A percentile compares a stretch with the other conserved stretches of the same genome.
phyloP scores from a whole-genome alignment of 2,888 invertebrate species.

The Hypolimnas misippus region DNA sequence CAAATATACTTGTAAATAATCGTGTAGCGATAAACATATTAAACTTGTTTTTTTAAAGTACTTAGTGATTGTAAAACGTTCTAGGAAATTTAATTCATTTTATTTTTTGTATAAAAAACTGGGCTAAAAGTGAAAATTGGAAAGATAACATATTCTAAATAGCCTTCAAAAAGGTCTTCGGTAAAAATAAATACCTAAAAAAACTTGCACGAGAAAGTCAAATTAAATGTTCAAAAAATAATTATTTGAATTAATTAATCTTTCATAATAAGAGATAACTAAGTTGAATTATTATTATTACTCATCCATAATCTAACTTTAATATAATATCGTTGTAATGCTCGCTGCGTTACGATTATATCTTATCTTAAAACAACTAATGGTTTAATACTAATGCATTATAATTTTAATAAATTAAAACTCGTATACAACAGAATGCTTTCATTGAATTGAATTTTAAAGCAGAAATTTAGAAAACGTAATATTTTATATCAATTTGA shows the following conservation, averaged over 20 bases:
- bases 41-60: not conserved
- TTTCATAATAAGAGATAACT: not conserved
- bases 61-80: not conserved
- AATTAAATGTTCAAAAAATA: too few relatives aligned
- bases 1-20: too few relatives aligned
- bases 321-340: not conserved
- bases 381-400: not conserved
- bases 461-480: too few relatives aligned
- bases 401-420: not conserved
- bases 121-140: not conserved
- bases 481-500: too few relatives aligned
- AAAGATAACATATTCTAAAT: not conserved
- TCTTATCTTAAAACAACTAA: conserved; percentile 1
- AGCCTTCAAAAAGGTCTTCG: too few relatives aligned
- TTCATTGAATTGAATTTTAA: not conserved
- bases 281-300: not conserved
- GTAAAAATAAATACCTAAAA: too few relatives aligned
- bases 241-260: conserved; percentile 1
- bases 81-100: not conserved
- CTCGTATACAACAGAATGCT: not conserved
- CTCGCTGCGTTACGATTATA: conserved; percentile 3
- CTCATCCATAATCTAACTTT: not conserved
- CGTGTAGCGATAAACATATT: too few relatives aligned
- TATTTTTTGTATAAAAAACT: not conserved
- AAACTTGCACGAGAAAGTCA: too few relatives aligned